These are phyloP conservation scores for Illadopsis cleaveri DNA, from an alignment of 2,113 vertebrate species.

Conservation along the genomic window DNA sequence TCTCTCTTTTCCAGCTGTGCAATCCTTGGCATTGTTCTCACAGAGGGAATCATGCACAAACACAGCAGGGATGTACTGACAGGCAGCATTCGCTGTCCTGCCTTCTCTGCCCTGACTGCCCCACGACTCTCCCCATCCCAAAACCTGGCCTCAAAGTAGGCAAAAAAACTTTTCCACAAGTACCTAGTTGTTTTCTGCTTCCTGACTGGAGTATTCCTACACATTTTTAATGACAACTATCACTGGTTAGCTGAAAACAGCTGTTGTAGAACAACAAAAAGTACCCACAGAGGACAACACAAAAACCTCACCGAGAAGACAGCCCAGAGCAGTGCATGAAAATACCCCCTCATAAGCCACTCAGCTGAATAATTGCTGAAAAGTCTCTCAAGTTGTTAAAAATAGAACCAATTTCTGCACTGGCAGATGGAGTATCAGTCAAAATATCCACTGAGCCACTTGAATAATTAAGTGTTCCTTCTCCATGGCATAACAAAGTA, in stretches of 20 bases:
- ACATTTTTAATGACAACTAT: neutral
- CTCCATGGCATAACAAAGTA: neutral
- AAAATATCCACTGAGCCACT: constrained; percentile 14
- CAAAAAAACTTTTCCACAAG: neutral
- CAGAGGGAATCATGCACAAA: accelerated
- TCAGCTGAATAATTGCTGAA: neutral
- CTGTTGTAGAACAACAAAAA: neutral
- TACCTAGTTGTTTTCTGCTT: neutral
- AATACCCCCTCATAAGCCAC: neutral
- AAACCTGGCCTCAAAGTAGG: neutral
- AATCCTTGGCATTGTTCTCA: neutral
- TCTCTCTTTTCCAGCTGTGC: neutral
- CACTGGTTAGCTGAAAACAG: neutral
- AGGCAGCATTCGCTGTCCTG: neutral
- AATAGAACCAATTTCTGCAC: constrained; percentile 21
- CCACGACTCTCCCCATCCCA: neutral
- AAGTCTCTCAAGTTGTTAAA: neutral
- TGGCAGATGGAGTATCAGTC: neutral
- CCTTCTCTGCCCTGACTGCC: neutral
- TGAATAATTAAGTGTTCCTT: neutral
- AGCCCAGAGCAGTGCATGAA: neutral
- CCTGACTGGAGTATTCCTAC: neutral
- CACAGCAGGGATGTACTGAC: neutral
- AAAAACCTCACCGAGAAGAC: neutral
- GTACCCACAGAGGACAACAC: neutral